These are phyloP conservation scores for Macrotis lagotis DNA, from an alignment of 2,113 vertebrate species.

Conservation along the genomic window DNA sequence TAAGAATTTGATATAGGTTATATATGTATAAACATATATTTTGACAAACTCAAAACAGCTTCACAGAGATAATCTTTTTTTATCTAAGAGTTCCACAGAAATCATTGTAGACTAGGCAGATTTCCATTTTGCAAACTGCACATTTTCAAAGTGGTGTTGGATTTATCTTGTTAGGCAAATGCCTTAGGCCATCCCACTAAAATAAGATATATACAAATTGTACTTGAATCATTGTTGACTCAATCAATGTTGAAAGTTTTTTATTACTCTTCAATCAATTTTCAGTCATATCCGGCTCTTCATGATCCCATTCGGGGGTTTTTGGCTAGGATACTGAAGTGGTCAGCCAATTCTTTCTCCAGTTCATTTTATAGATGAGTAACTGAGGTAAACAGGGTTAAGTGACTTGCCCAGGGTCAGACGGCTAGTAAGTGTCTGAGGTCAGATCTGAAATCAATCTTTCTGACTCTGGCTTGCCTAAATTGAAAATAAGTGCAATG, in stretches of 20 bases:
- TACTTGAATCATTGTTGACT: not conserved
- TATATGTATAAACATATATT: not conserved
- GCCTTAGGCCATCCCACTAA: constrained; percentile 31
- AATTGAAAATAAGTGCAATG: not conserved
- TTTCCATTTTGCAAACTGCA: not conserved
- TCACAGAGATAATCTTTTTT: not conserved
- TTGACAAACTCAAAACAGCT: constrained; percentile 2
- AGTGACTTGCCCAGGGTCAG: not conserved
- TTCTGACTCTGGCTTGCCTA: not conserved
- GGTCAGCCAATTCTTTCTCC: not conserved
- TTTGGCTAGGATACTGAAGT: not conserved
- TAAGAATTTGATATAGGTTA: not conserved
- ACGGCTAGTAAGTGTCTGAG: not conserved
- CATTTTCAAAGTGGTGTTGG: constrained; percentile 8
- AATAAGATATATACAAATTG: not conserved
- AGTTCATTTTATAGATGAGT: not conserved
- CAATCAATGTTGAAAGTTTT: not conserved
- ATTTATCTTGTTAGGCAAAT: constrained; percentile 55
- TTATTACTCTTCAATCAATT: not conserved
- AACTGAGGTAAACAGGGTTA: not conserved
- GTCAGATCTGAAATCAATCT: not conserved
- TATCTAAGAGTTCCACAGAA: constrained; percentile 56
- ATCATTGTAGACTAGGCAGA: constrained; percentile 26
- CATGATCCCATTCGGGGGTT: not conserved
- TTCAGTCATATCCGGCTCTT: not conserved